Evolutionary conservation across 2,797 vertebrate genomes (phyloP).

Genomic region (Lepidocolaptes lacrymiger): DNA sequence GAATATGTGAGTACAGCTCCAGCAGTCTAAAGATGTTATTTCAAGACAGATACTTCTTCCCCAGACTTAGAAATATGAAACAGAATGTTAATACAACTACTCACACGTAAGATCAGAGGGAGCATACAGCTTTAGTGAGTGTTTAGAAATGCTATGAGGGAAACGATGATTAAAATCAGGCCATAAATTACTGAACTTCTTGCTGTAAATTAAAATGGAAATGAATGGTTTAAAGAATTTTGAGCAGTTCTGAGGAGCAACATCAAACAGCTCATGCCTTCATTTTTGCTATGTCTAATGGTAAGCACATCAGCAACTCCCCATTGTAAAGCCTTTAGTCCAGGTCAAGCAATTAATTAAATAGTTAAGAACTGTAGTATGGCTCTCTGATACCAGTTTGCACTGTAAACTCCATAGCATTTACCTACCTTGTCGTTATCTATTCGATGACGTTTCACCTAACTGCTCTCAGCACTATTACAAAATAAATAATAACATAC

Average conservation of each 20-base stretch:
- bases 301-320: not conserved
- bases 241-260: not conserved
- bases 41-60: not conserved
- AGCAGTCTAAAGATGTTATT: not conserved
- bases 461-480: not conserved
- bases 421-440: not conserved
- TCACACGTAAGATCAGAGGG: not conserved
- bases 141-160: not conserved
- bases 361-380: not conserved
- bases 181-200: not conserved
- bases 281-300: not conserved
- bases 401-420: not conserved
- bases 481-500: not conserved
- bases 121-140: not conserved
- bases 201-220: slow-evolving; percentile 6
- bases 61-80: not conserved
- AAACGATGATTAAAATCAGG: not conserved
- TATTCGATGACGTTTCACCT: not conserved
- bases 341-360: not conserved
- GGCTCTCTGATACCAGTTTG: not conserved
- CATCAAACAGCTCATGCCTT: not conserved
- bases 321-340: not conserved
- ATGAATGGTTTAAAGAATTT: not conserved
- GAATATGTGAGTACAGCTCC: not conserved
- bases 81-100: not conserved